phyloP scores from a whole-genome alignment of 2,888 invertebrate species.

The Cinara cedri region DNA sequence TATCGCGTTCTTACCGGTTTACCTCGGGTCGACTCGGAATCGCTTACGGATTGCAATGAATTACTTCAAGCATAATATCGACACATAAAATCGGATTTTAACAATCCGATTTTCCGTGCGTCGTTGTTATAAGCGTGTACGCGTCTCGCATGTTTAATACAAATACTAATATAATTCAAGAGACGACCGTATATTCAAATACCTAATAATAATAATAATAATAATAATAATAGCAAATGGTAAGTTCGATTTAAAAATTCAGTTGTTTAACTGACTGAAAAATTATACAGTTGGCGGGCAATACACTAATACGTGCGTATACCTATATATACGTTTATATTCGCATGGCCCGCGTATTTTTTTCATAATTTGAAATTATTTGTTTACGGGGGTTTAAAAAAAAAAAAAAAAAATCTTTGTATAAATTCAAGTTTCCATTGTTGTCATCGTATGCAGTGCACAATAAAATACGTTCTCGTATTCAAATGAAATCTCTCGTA shows the following conservation, averaged over 20 bases:
- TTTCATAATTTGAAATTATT: conserved; percentile 15
- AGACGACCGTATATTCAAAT: no score
- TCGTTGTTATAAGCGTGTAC: background rate
- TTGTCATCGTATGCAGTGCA: background rate
- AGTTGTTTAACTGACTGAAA: conserved; percentile 36
- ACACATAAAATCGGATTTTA: conserved; percentile 7
- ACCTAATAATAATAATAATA: no score
- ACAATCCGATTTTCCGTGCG: background rate
- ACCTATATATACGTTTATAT: background rate
- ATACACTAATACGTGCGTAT: background rate
- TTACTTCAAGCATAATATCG: no score
- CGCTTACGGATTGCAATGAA: no score
- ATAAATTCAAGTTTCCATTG: background rate
- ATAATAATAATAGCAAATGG: background rate
- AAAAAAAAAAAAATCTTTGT: background rate
- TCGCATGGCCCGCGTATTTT: background rate
- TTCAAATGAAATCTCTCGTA: no score
- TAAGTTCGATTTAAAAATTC: conserved; percentile 15
- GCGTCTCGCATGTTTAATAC: background rate
- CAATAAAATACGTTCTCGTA: background rate
- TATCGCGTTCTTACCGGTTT: no score
- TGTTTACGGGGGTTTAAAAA: conserved; percentile 7
- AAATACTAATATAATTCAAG: background rate
- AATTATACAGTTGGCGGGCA: background rate
- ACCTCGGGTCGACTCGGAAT: no score